Base-by-base conservation (phyloP, 2,113 vertebrate genomes). In the Leptobrachium ailaonicum region DNA sequence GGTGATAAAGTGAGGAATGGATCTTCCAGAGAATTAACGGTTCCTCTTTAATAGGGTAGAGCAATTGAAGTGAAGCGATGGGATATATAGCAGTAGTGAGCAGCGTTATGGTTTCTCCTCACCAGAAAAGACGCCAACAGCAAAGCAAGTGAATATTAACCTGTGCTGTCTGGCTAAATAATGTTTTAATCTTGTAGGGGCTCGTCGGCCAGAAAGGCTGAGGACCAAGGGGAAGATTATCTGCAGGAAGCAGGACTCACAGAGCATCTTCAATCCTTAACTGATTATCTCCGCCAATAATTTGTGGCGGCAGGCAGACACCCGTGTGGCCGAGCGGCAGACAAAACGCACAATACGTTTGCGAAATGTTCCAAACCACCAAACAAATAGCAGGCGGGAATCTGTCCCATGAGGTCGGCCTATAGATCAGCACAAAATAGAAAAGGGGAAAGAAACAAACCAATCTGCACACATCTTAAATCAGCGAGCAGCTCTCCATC, bases 181-280 rank as follows among this genome's bases (percentile, higher is more conserved):
- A 79, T 79, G 62, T 79, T 43, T 66, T 79, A 79, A 79, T 79
- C 62, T 73, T 4, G 66, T 44, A 64, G 43, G 54, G 8, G 62
- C 70, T 66, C 13, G 3, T 60, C 11, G 2, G 62, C 77, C 41
- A 2, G 14, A 14, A 54, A 66, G 77, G 77, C 71, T 58, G 64
- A 42, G 41, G 62, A 79, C 47, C 44, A 44, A 73, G 45, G 54
- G 62, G 56, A 73, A 45, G 66, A 77, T 70, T 77, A 77, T 77
- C n/a, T 47, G n/a, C 4, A 45, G 66, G 56, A 69, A 77, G 41
- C 40, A 40, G 44, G 13, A 66, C 64, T 73, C 62, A 56, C 41
- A 56, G 42, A 79, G 45, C 6, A 56, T 56, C 70, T 58, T 47
- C 11, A 62, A 13, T 56, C 66, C 77, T 47, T 45, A 67, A 80